These are phyloP conservation scores for Listrodromus nycthemerus DNA, from an alignment of 2,888 invertebrate species.

Conservation along the genomic window DNA sequence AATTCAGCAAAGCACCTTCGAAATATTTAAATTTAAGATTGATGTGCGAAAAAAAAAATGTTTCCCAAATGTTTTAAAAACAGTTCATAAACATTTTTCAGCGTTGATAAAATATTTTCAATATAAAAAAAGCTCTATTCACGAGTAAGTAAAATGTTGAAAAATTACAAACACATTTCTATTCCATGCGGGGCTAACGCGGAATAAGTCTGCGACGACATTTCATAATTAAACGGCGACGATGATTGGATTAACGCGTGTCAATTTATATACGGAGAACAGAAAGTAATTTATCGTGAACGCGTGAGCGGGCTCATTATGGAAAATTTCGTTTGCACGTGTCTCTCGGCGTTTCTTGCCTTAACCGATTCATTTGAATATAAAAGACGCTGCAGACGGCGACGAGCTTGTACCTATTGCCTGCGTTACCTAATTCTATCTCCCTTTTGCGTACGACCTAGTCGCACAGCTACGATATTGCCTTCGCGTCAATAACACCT, in stretches of 20 bases:
- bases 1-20: too few relatives aligned
- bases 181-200: not conserved
- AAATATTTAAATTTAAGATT: too few relatives aligned
- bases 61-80: too few relatives aligned
- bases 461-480: constrained; percentile 57
- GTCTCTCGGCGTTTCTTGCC: constrained; percentile 38
- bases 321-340: constrained; percentile 66
- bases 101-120: too few relatives aligned
- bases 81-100: too few relatives aligned
- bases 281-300: constrained; percentile 47
- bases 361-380: constrained; percentile 69
- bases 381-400: constrained; percentile 64
- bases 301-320: constrained; percentile 36
- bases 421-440: constrained; percentile 40
- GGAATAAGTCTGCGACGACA: not conserved
- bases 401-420: constrained; percentile 48
- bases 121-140: too few relatives aligned
- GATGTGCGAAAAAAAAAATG: too few relatives aligned
- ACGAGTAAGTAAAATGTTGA: too few relatives aligned
- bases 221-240: constrained; percentile 4
- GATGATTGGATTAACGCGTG: constrained; percentile 31
- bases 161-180: too few relatives aligned
- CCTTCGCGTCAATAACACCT: constrained; percentile 41
- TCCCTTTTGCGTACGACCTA: constrained; percentile 41
- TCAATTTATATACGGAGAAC: constrained; percentile 38